Percentiles rank a stretch among this genome's conserved stretches.
phyloP scores from a whole-genome alignment of 2,113 vertebrate species.

The Andinoacara biseriatus region DNA sequence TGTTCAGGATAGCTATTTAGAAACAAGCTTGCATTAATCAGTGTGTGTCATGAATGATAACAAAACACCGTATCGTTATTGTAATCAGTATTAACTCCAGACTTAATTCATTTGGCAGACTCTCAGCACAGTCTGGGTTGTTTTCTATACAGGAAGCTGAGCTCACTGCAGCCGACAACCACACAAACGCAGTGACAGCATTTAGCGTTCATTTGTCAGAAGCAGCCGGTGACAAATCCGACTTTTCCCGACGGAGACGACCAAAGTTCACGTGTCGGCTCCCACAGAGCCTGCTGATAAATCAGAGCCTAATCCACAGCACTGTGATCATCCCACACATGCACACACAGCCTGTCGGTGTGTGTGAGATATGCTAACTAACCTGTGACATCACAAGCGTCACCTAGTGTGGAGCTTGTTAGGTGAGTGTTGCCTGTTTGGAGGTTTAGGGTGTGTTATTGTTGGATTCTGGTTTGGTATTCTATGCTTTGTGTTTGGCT shows the following conservation, averaged over 20 bases:
- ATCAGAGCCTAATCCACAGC: slow-evolving; percentile 9
- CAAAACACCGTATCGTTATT: background rate
- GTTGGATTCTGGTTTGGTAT: too few species aligned
- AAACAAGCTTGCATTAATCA: background rate
- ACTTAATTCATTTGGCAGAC: background rate
- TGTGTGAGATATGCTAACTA: slow-evolving; percentile 4
- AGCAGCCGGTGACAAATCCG: slow-evolving; percentile 29
- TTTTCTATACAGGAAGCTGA: background rate
- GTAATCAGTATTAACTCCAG: background rate
- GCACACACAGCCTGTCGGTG: background rate
- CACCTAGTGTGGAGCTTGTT: too few species aligned
- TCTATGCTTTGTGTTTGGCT: too few species aligned
- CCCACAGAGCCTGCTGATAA: slow-evolving; percentile 12
- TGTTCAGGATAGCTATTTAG: too few species aligned
- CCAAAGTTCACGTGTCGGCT: slow-evolving; percentile 10
- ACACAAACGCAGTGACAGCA: background rate
- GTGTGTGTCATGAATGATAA: background rate
- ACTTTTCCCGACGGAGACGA: slow-evolving; percentile 2
- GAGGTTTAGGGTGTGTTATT: background rate
- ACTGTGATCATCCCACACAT: background rate
- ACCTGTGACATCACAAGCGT: background rate
- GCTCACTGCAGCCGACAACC: background rate
- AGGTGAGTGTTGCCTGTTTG: background rate
- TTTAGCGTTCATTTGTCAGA: slow-evolving; percentile 17
- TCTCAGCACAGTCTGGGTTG: background rate